These are phyloP conservation scores for Archivesica marissinica DNA, from an alignment of 1,140 invertebrate species.

Conservation along the genomic window DNA sequence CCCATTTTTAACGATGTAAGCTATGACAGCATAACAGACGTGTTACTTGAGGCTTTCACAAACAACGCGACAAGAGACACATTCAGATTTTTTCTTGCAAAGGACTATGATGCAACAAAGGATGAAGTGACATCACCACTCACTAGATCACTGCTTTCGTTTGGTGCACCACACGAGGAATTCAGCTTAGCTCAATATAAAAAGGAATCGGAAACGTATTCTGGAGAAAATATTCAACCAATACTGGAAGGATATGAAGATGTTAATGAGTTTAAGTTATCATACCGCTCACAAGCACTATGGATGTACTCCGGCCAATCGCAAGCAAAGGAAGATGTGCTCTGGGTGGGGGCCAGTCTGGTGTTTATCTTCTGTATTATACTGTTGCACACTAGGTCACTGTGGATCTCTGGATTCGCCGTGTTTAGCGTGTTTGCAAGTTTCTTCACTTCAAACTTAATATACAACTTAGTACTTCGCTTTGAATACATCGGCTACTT, in stretches of 20 bases:
- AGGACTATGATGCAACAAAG: neutral
- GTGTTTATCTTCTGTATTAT: slow-evolving; percentile 73
- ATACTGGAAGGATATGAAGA: neutral
- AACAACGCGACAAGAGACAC: slow-evolving; percentile 34
- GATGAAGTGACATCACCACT: neutral
- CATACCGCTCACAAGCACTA: neutral
- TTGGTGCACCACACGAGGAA: slow-evolving; percentile 14
- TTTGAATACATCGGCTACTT: slow-evolving; percentile 65
- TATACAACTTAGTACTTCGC: slow-evolving; percentile 64
- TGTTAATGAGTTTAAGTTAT: slow-evolving; percentile 15
- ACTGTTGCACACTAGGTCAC: slow-evolving; percentile 69
- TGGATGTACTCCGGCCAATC: neutral
- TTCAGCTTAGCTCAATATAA: neutral
- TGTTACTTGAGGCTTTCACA: slow-evolving; percentile 48
- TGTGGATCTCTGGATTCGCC: slow-evolving; percentile 65
- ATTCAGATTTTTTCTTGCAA: slow-evolving; percentile 46
- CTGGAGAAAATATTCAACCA: neutral
- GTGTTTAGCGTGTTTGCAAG: slow-evolving; percentile 68
- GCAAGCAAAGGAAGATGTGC: slow-evolving; percentile 69
- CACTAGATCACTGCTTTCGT: neutral
- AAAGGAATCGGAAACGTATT: neutral
- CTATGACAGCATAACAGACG: slow-evolving; percentile 53
- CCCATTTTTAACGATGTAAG: slow-evolving; percentile 60
- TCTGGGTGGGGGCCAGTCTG: slow-evolving; percentile 68
- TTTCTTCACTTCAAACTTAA: slow-evolving; percentile 67